A percentile compares a stretch with the other conserved stretches of the same genome.
Conservation (phyloP, 2,113 vertebrate species). For the Siphamia tubifer region DNA sequence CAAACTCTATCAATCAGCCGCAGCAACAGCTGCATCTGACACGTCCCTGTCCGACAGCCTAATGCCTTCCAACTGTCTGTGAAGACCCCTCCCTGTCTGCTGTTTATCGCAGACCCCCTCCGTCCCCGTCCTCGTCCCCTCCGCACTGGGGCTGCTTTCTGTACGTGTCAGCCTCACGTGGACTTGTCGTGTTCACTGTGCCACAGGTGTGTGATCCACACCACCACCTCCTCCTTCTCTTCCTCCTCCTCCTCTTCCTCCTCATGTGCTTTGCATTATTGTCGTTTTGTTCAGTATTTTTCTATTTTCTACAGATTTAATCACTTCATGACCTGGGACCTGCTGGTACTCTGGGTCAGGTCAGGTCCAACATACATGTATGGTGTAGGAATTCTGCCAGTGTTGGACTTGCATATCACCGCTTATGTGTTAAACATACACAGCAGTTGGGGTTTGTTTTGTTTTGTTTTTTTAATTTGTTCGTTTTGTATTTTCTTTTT, state of each 20-base stretch:
- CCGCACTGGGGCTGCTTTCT: too few relatives aligned
- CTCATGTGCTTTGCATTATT: background rate
- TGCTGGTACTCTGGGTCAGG: background rate
- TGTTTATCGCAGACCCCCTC: conserved; percentile 49
- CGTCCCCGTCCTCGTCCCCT: conserved; percentile 19
- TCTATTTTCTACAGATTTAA: conserved; percentile 13
- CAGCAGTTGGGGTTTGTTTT: background rate
- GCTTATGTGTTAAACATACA: conserved; percentile 1
- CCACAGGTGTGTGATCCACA: conserved; percentile 60
- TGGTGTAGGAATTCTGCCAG: background rate
- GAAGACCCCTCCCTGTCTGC: conserved; percentile 85
- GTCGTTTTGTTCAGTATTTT: conserved; percentile 22
- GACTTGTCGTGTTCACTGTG: conserved; percentile 46
- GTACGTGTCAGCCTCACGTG: too few relatives aligned
- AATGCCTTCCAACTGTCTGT: conserved; percentile 92
- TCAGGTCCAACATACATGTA: conserved; percentile 15
- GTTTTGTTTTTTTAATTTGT: background rate
- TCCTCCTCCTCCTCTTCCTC: background rate
- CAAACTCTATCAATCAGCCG: conserved; percentile 95
- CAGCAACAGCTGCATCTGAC: conserved; percentile 96
- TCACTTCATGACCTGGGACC: conserved; percentile 24
- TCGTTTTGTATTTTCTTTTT: background rate
- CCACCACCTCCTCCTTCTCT: background rate
- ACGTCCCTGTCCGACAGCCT: conserved; percentile 92
- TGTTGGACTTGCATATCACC: conserved; percentile 10